Percentiles rank a stretch among this genome's conserved stretches.
phyloP scores from a whole-genome alignment of 2,888 invertebrate genomes.

The Mesorhabditis spiculigera region DNA sequence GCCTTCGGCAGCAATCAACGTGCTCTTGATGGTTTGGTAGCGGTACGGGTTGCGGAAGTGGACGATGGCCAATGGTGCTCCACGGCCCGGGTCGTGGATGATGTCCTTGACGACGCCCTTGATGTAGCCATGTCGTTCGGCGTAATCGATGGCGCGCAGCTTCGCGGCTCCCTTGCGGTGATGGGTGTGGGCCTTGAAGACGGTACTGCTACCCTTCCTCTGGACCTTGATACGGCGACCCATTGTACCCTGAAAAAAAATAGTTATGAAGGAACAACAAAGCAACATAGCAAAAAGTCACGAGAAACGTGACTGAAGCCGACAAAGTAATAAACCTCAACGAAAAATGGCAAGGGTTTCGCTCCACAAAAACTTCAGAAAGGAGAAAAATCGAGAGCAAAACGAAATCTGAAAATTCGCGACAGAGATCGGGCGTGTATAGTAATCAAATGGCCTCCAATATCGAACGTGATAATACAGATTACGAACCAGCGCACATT shows the following conservation, averaged over 20 bases:
- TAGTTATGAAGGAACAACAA: no score
- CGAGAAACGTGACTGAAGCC: no score
- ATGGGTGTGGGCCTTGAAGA: conserved; percentile 96
- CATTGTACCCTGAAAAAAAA: conserved; percentile 67
- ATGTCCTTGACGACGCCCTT: conserved; percentile 71
- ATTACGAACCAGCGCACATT: no score
- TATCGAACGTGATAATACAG: no score
- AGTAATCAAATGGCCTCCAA: no score
- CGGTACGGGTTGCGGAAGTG: conserved; percentile 98
- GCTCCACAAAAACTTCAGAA: no score
- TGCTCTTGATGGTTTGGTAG: conserved; percentile 90
- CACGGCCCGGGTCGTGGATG: conserved; percentile 68
- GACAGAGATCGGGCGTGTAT: no score
- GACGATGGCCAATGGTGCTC: conserved; percentile 92
- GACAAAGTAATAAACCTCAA: no score
- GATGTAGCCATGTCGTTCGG: conserved; percentile 97
- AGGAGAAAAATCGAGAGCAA: no score
- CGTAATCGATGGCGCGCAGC: conserved; percentile 88
- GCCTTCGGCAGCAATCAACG: conserved; percentile 97
- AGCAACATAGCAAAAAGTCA: no score
- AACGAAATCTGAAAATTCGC: no score
- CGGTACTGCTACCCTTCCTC: conserved; percentile 96
- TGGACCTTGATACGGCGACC: conserved; percentile 99
- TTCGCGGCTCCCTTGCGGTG: conserved; percentile 98
- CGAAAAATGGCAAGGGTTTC: no score